Evolutionary conservation across 2,888 invertebrate genomes (phyloP), one percentile per base, ranked within the genome.

Genomic region (Serripes groenlandicus): DNA sequence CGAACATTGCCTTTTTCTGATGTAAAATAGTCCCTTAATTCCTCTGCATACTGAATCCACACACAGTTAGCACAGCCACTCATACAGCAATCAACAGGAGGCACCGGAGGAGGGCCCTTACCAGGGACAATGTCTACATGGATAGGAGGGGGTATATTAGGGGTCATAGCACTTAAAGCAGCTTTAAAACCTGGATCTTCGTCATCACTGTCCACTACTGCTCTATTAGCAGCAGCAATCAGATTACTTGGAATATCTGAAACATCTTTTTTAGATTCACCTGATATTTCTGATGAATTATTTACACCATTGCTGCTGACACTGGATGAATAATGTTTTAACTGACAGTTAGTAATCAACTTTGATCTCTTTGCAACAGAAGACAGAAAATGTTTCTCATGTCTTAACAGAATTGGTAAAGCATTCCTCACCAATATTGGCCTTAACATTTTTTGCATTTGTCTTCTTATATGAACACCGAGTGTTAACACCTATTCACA

Each of bases 1-100:
- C 96, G 96, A 69, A 96, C 96, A 0, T 97, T 97, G 26, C 97
- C 97, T 88, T 96, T 96, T 26, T 97, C 97, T 87, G 96, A 96
- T 52, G 83, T 82, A 77, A 92, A 93, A 74, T 92, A 93, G 3
- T 88, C 71, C 56, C 88, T 89, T 62, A 98, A 91, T 30, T 97
- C 96, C 90, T 98, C 97, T 0, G 98, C 98, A 96, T 98, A 98
- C 23, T 97, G 96, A 72, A 99, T 96, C 97, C 97, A 98, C 5
- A 99, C 98, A 94, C 99, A 99, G 95, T 98, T 98, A 0, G 97
- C 96, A 95, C 99, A 99, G 0, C 98, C 98, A 0, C 98, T 97
- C 96, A 97, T 97, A 92, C 98, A 99, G 94, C 98, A 99, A 34
- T 96, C 97, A 2, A 97, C 97, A 0, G 98, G 98, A 54, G 96